Evolutionary conservation across 2,888 invertebrate genomes (phyloP), one percentile per base, ranked within the genome.

Genomic region (Aspidiotus destructor): DNA sequence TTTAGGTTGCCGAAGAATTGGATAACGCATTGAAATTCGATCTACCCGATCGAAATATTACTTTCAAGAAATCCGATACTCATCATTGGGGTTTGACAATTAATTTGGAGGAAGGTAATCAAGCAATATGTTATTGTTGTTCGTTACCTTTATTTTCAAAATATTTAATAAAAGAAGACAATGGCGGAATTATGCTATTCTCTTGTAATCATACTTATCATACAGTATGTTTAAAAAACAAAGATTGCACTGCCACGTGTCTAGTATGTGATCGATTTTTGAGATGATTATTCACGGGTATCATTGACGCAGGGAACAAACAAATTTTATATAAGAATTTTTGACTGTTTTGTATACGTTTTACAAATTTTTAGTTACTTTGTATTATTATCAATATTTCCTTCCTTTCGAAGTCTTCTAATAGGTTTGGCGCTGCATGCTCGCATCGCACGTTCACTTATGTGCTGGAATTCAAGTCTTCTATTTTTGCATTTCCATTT

Each of bases 161-260:
- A 67, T 80, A 84, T 62, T 74, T 85, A 58, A 79, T 85, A 41
- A 60, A 68, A 48, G 71, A 70, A 42, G 79, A 81, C 75, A 82
- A 83, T 76, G 84, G 82, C 73, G 85, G 85, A 13, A 75, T 85
- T 3, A 82, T 83, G 78, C 80, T 82, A 61, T 85, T 84, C 75
- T 80, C 80, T 68, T 85, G 85, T 74, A 83, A 84, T 60, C 85
- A 85, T 74, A 80, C 81, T 68, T 85, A 82, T 75, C 85, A 85
- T 70, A 69, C 70, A 10, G 71, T 73, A 6, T 73, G 73, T 60
- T 62, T 68, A 17, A 68, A 62, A 55, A 60, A 68, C 11, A 60
- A 68, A 62, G 42, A 68, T 68, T 68, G 65, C 57, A 57, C 65
- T 65, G 57, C 57, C 57, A 65, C 55, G 16, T 65, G 65, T 57